phyloP scores from a whole-genome alignment of 2,797 vertebrate species.

The Bradypus variegatus region DNA sequence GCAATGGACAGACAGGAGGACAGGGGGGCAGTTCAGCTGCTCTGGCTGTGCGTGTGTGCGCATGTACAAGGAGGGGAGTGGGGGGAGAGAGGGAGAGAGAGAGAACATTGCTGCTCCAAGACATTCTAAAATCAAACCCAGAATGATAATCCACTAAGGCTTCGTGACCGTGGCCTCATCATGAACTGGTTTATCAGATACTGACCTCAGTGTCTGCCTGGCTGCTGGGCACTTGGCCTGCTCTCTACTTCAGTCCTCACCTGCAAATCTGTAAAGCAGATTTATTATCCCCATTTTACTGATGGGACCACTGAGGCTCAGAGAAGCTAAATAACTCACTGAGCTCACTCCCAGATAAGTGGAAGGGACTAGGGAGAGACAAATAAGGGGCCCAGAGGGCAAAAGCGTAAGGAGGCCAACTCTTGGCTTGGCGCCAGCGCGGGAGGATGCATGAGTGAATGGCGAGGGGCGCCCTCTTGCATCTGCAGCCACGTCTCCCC shows the following conservation, averaged over 20 bases:
- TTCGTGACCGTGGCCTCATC: background rate
- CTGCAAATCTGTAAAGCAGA: background rate
- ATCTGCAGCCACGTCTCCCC: too few species aligned
- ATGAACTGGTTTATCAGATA: background rate
- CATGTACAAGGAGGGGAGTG: too few species aligned
- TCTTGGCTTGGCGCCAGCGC: background rate
- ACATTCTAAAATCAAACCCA: background rate
- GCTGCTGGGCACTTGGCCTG: background rate
- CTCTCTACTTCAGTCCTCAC: background rate
- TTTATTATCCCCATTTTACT: too few species aligned
- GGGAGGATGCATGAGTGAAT: too few species aligned
- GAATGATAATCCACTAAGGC: background rate
- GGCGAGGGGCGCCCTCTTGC: too few species aligned
- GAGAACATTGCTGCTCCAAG: background rate
- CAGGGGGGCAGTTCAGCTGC: background rate
- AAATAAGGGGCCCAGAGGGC: background rate
- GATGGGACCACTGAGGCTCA: too few species aligned
- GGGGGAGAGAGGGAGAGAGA: background rate
- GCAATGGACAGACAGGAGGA: background rate
- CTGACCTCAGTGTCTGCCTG: background rate
- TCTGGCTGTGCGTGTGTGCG: background rate
- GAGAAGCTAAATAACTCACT: background rate
- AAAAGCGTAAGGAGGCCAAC: background rate
- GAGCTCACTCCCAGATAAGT: background rate
- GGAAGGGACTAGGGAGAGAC: background rate